Conservation (phyloP, 1,140 invertebrate genomes). For the Orchesella cincta region DNA sequence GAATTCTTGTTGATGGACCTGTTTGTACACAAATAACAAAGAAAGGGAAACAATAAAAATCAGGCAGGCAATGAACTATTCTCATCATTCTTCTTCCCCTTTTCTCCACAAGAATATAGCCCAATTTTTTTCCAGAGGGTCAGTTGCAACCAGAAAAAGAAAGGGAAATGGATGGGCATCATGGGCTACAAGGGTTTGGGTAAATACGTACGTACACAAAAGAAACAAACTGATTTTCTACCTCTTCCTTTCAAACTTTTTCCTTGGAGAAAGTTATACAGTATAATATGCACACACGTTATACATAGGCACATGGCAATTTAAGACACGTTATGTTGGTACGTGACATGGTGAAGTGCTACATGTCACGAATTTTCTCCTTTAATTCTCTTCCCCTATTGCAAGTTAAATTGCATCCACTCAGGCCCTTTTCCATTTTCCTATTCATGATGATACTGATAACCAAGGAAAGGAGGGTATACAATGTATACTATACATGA, state of each 20-base stretch:
- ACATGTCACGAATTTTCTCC: constrained; percentile 13
- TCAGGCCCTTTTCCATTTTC: not conserved
- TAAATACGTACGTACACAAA: not conserved
- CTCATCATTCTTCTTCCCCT: not conserved
- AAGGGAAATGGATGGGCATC: no score
- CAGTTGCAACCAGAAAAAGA: no score
- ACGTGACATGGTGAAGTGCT: constrained; percentile 1
- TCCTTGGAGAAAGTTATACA: not conserved
- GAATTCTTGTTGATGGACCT: constrained; percentile 50
- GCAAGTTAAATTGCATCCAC: constrained; percentile 8
- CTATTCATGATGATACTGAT: not conserved
- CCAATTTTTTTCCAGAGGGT: no score
- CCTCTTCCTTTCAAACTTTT: not conserved
- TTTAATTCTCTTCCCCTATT: not conserved
- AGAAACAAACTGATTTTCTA: not conserved
- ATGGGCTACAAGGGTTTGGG: no score
- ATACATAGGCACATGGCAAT: no score
- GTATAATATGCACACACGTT: no score
- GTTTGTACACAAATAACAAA: not conserved
- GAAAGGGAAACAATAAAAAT: not conserved
- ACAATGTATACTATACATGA: not conserved
- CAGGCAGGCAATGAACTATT: not conserved
- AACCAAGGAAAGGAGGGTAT: not conserved
- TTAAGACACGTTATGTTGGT: not conserved
- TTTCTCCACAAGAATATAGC: not conserved